These are phyloP conservation scores for Hetaerina americana DNA, from an alignment of 1,140 invertebrate species.

Conservation along the genomic window DNA sequence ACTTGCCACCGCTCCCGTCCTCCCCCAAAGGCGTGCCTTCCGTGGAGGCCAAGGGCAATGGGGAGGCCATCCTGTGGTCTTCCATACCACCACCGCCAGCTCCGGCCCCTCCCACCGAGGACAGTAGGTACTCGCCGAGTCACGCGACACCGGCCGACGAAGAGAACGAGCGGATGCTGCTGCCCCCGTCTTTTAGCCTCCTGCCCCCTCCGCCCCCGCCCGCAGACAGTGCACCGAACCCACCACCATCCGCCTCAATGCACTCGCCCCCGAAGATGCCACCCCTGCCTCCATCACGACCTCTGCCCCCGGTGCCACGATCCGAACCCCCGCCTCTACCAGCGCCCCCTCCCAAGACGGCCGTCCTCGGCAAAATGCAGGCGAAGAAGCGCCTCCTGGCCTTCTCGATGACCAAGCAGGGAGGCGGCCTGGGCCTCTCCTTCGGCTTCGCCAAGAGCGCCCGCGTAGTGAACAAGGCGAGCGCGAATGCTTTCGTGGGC, in stretches of 20 bases:
- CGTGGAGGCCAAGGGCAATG: background rate
- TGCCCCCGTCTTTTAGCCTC: background rate
- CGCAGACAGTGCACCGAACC: background rate
- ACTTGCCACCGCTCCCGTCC: background rate
- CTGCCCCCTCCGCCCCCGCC: background rate
- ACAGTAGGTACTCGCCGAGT: background rate
- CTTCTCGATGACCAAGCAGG: conserved; percentile 25
- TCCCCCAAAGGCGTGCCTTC: background rate
- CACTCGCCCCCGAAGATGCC: background rate
- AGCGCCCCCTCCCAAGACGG: background rate
- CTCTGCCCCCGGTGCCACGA: background rate
- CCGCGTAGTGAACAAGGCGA: background rate
- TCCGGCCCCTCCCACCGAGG: background rate
- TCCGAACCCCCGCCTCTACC: background rate
- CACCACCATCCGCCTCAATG: background rate
- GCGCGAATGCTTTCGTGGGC: background rate
- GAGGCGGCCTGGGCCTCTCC: conserved; percentile 16
- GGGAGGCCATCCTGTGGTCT: background rate
- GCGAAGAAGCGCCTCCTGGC: conserved; percentile 27
- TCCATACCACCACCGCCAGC: background rate
- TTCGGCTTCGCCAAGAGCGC: conserved; percentile 24
- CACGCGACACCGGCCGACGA: background rate
- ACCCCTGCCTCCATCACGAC: background rate
- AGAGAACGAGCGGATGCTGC: background rate
- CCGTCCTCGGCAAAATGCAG: conserved; percentile 23